Evolutionary conservation across 2,113 vertebrate genomes (phyloP).

Genomic region (Eidolon helvum): DNA sequence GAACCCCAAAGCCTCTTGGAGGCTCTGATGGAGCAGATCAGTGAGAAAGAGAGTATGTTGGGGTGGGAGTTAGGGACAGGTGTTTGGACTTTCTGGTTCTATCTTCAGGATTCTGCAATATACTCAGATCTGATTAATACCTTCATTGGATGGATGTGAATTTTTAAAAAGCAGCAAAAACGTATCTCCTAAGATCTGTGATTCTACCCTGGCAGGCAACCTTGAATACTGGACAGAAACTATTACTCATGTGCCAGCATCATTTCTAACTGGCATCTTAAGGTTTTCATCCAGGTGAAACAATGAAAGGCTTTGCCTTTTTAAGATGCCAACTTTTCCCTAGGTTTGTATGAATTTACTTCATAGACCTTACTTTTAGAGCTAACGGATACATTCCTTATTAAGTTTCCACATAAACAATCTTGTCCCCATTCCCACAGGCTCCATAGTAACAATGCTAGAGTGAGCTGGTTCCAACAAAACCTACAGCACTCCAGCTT

Average conservation of each 20-base stretch:
- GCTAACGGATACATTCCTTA: background rate
- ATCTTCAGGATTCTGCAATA: background rate
- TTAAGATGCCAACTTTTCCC: background rate
- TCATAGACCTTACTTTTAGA: background rate
- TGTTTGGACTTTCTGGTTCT: background rate
- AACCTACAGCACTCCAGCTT: background rate
- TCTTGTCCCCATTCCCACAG: background rate
- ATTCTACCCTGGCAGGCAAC: too few species aligned
- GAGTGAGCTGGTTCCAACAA: background rate
- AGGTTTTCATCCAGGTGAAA: background rate
- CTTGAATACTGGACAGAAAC: background rate
- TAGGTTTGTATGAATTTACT: background rate
- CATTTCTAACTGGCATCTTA: background rate
- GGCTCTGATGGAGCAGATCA: background rate
- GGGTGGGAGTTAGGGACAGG: fast-evolving
- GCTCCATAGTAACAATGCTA: background rate
- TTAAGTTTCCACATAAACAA: background rate
- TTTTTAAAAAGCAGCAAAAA: background rate
- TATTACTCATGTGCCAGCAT: background rate
- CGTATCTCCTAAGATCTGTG: background rate
- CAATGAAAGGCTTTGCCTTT: background rate
- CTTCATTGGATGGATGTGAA: background rate
- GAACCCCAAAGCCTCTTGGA: background rate
- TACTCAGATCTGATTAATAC: too few species aligned
- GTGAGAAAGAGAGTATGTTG: background rate